phyloP scores from a whole-genome alignment of 2,113 vertebrate genomes.

The Asarcornis scutulata region DNA sequence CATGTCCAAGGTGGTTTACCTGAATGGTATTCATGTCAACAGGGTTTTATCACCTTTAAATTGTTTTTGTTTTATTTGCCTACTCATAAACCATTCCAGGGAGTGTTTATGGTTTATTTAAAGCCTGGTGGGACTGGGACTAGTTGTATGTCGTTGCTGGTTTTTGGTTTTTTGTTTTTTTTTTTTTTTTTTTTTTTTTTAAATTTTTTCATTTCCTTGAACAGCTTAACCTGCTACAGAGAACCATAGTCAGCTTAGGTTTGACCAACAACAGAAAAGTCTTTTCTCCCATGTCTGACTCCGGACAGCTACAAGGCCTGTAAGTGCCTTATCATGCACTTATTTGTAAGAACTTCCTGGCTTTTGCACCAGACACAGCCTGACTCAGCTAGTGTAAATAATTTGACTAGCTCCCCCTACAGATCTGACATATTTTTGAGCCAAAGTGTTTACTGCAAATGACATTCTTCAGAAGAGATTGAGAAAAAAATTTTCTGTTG shows the following conservation, averaged over 20 bases:
- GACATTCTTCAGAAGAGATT: not conserved
- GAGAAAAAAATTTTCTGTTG: not conserved
- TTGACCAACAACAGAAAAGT: not conserved
- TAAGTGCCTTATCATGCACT: not conserved
- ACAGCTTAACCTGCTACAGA: not conserved
- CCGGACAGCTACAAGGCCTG: not conserved
- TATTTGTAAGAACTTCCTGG: not conserved
- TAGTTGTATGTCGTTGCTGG: not conserved
- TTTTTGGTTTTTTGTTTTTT: too few species aligned
- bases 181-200: not conserved
- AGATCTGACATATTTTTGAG: not conserved
- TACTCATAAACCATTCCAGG: not conserved
- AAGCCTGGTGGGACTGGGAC: not conserved
- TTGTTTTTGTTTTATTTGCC: conserved; percentile 28
- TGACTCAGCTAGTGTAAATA: not conserved
- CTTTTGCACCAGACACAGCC: not conserved
- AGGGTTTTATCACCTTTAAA: conserved; percentile 40
- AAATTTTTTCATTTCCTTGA: not conserved
- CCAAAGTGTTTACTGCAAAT: not conserved
- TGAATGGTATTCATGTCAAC: conserved; percentile 18
- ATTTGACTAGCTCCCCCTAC: not conserved
- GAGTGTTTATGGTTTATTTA: conserved; percentile 28
- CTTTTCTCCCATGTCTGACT: not conserved
- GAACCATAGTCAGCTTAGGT: not conserved
- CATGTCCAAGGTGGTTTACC: conserved; percentile 27